Percentiles rank a stretch among this genome's conserved stretches.
Evolutionary conservation across 92 coral and sea anemone genomes (phyloP).

Genomic region (Porites cylindrica): DNA sequence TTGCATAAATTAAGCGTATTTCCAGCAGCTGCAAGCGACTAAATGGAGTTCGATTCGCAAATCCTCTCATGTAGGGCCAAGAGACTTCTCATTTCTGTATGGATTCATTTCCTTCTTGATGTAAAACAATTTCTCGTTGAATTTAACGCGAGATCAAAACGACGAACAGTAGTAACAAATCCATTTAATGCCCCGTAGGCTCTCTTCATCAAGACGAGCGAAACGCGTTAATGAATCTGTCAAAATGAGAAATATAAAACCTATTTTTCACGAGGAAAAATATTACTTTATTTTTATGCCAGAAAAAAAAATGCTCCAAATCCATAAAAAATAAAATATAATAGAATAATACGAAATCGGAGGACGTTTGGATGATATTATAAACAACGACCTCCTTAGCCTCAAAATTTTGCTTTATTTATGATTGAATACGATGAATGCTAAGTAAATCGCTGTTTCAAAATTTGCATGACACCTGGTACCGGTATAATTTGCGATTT

Average conservation of each 20-base stretch:
- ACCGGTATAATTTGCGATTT: background rate
- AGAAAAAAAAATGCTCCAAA: background rate
- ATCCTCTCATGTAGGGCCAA: background rate
- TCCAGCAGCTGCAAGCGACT: slow-evolving; percentile 15
- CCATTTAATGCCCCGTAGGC: background rate
- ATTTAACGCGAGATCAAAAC: background rate
- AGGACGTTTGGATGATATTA: background rate
- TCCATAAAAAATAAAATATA: background rate
- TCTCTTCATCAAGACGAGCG: background rate
- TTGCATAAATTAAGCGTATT: slow-evolving; percentile 3
- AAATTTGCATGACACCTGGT: slow-evolving; percentile 44
- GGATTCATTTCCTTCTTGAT: background rate
- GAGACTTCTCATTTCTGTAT: background rate
- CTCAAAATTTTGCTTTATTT: slow-evolving; percentile 11
- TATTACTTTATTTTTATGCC: too few relatives aligned
- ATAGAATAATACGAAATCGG: too few relatives aligned
- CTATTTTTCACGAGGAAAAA: background rate
- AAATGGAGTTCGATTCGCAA: background rate
- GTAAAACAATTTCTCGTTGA: background rate
- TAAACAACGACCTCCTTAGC: slow-evolving; percentile 10
- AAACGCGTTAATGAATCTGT: background rate
- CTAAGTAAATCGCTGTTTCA: background rate
- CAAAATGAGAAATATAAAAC: background rate
- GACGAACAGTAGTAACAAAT: background rate
- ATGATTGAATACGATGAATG: background rate